Conservation (phyloP, 2,113 vertebrate species). For the Empidonax traillii region DNA sequence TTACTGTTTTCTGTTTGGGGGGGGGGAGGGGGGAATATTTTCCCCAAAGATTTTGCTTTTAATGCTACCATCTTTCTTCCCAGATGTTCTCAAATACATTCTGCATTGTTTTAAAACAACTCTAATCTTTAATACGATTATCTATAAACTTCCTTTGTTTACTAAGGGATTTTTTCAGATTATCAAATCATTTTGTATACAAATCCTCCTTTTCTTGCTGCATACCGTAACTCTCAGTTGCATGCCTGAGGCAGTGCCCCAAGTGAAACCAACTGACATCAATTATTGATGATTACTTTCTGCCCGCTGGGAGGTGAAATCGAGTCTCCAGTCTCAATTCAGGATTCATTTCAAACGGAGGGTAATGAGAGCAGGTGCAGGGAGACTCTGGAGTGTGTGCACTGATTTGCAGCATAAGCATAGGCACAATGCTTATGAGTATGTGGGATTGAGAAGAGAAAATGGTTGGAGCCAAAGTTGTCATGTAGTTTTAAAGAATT, state of each 20-base stretch:
- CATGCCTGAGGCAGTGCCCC: neutral
- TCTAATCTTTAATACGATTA: constrained; percentile 57
- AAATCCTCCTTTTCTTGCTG: constrained; percentile 24
- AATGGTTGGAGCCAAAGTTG: neutral
- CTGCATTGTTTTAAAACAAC: constrained; percentile 55
- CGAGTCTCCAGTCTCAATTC: neutral
- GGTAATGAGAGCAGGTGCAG: neutral
- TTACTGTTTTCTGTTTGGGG: neutral
- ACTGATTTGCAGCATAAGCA: neutral
- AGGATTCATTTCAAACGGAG: neutral
- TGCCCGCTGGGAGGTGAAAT: neutral
- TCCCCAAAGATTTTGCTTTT: neutral
- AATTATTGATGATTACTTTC: constrained; percentile 5
- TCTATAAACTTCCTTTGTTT: constrained; percentile 50
- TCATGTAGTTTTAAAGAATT: neutral
- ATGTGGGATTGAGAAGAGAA: neutral
- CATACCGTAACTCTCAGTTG: neutral
- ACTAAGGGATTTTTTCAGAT: constrained; percentile 56
- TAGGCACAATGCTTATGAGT: neutral
- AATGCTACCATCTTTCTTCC: neutral
- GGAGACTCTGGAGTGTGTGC: fast-evolving
- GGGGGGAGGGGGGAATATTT: neutral
- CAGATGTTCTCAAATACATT: neutral
- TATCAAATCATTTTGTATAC: constrained; percentile 7
- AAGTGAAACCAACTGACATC: neutral